Percentiles rank a stretch among this genome's conserved stretches.
Evolutionary conservation across 2,797 vertebrate genomes (phyloP).

Genomic region (Avahi laniger): DNA sequence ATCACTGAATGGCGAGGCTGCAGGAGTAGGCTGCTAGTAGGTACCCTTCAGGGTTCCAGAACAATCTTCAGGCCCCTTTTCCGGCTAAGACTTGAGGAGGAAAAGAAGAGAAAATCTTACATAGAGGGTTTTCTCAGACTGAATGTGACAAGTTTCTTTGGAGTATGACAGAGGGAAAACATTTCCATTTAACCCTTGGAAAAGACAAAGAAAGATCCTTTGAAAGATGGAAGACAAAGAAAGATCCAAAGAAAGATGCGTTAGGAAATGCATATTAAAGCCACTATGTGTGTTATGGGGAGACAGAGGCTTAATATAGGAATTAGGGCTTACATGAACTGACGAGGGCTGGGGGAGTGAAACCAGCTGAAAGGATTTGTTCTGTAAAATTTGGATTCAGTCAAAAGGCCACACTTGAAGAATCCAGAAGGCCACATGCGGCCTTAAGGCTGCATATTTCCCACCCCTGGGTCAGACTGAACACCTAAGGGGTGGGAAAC

Average conservation of each 20-base stretch:
- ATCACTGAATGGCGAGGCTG: constrained; percentile 33
- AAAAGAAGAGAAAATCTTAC: neutral
- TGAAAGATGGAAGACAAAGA: neutral
- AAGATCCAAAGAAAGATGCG: too few species aligned
- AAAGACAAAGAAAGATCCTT: neutral
- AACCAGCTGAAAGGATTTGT: neutral
- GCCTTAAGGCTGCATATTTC: neutral
- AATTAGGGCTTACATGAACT: neutral
- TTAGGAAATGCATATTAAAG: neutral
- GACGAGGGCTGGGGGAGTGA: neutral
- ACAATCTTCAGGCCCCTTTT: constrained; percentile 37
- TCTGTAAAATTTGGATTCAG: neutral
- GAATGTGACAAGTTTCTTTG: neutral
- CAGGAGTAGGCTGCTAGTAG: constrained; percentile 47
- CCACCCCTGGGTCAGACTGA: neutral
- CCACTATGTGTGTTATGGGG: neutral
- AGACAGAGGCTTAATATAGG: neutral
- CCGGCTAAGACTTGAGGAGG: constrained; percentile 57
- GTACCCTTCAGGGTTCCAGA: neutral
- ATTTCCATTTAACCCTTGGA: neutral
- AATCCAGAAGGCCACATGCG: neutral
- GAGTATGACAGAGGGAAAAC: neutral
- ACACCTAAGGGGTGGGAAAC: neutral
- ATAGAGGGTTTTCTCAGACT: neutral
- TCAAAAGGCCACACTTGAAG: neutral